Evolutionary conservation across 2,888 invertebrate genomes (phyloP), one percentile per base, ranked within the genome.

Genomic region (Ptychoptera albimana): DNA sequence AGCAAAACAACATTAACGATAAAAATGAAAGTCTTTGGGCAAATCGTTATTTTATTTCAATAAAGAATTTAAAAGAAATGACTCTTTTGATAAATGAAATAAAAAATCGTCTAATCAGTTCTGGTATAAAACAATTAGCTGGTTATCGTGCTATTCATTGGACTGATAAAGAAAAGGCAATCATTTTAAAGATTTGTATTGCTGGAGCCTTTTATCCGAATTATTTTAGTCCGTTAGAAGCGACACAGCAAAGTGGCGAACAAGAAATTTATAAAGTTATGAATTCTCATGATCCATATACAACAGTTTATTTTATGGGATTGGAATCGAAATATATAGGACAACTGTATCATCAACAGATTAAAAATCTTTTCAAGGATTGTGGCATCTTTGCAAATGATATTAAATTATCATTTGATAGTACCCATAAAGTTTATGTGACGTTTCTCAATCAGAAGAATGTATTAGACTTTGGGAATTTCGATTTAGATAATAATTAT

Each of bases 191-290:
- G 66, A 76, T 79, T 2, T 51, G 60, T 14, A 61, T 64, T 38
- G 58, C 63, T 6, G 65, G 50, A 2, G 92, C 93, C 2, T 92
- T 92, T 63, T 96, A 92, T 66, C 96, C 96, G 0, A 81, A 93
- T 62, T 94, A 85, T 63, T 94, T 87, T 64, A 56, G 65, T 8
- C 57, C 66, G 14, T 65, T 68, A 50, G 57, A 60, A 31, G 68
- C 71, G 2, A 63, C 64, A 34, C 71, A 72, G 42, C 69, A 72
- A 44, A 62, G 69, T 0, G 72, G 77, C 48, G 83, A 86, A 57
- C 67, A 74, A 1, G 73, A 75, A 23, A 75, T 82, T 0, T 72
- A 78, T 4, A 78, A 76, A 51, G 57, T 60, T 0, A 66, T 92
- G 1, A 74, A 74, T 14, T 86, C 86, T 0, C 67, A 77, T 30